Evolutionary conservation across 2,888 invertebrate genomes (phyloP), one percentile per base, ranked within the genome.

Genomic region (Nesidiocoris tenuis): DNA sequence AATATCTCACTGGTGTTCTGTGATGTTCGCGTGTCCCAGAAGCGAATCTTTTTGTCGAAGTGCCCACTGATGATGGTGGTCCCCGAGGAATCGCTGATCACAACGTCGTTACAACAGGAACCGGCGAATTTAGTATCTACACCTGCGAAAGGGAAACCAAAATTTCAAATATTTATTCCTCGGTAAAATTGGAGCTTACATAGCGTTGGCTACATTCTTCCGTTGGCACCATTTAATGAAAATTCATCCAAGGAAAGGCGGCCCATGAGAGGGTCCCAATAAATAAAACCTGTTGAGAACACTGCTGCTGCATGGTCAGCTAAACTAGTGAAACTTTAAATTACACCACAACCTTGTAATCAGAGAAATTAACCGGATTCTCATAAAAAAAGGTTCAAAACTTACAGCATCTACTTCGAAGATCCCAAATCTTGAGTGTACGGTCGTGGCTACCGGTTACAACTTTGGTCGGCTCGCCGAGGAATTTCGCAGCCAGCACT

Each of bases 401-500:
- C 91, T 89, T 84, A 91, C 96, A 96, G 76, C 93, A 91, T 84
- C 92, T 90, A 86, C 93, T 94, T 81, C 94, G 89, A 64, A 98
- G 89, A 86, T 99, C 99, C 98, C 98, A 99, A 82, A 98, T 91
- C 88, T 98, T 99, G 77, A 99, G 86, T 25, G 98, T 98, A 80
- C 98, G 89, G 86, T 99, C 99, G 86, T 97, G 94, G 85, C 98
- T 97, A 79, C 99, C 99, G 54, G 97, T 96, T 77, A 98, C 96
- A 77, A 98, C 95, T 87, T 95, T 95, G 78, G 91, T 90, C 17
- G 92, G 90, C 81, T 96, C 95, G 75, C 95, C 93, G 80, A 98
- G 90, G 85, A 97, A 97, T 85, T 95, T 95, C 54, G 98, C 98
- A 19, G 97, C 94, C 89, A 96, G 90, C 80, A 99, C 99, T 87